Conservation (phyloP, 2,113 vertebrate species). For the Gymnobelideus leadbeateri region DNA sequence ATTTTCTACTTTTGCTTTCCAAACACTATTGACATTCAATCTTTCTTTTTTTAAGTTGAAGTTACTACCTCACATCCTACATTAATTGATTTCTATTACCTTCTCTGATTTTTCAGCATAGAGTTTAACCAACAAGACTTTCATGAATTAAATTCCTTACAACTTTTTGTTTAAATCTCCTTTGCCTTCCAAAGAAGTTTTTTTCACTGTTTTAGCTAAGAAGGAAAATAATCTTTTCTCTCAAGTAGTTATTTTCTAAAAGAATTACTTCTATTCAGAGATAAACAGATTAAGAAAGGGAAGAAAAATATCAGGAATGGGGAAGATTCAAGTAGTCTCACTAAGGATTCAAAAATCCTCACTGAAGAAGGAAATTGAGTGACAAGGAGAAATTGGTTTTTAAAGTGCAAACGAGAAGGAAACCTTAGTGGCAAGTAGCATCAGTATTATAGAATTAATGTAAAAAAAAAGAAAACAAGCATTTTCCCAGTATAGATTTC, state of each 20-base stretch:
- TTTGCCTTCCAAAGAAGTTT: no score
- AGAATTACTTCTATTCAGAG: background rate
- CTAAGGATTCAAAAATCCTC: background rate
- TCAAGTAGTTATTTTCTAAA: background rate
- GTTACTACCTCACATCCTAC: background rate
- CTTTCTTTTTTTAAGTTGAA: background rate
- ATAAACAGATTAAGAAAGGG: background rate
- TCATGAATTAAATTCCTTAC: background rate
- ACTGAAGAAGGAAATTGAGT: background rate
- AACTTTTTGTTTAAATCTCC: background rate
- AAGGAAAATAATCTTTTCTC: background rate
- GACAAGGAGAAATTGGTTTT: background rate
- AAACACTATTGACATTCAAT: background rate
- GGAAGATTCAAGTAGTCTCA: background rate
- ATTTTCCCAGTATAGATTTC: background rate
- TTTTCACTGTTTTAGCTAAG: no score
- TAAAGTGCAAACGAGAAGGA: background rate
- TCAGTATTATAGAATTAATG: background rate
- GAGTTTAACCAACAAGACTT: background rate
- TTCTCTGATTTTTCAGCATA: background rate
- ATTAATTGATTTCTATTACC: background rate
- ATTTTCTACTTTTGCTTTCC: background rate
- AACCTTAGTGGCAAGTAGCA: background rate
- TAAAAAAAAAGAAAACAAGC: background rate
- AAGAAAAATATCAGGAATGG: background rate